Base-by-base conservation (phyloP, 2,113 vertebrate species). In the Burhinus bistriatus region DNA sequence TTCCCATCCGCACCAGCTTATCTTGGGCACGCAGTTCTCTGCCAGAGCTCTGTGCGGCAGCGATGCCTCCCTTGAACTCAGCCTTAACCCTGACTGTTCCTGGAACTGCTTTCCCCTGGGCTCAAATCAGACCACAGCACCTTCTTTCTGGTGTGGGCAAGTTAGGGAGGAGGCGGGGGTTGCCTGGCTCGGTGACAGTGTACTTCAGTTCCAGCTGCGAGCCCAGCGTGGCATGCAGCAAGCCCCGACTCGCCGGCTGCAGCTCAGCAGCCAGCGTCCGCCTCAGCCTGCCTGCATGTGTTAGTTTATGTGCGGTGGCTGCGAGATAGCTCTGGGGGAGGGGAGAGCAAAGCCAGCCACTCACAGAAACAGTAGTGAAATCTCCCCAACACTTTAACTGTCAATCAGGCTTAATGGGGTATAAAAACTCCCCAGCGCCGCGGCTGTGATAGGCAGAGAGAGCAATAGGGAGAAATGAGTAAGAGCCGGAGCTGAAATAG, bases 331-430 rank as follows among this genome's bases (percentile, higher is more conserved):
- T 94, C 97, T 65, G 97, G 96, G 97, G 96, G 97, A 97, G 96
- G 97, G 95, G 96, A 97, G 94, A 93, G 89, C 89, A 52, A 94
- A 93, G 93, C 94, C 98, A 98, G 98, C 98, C 98, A 98, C 98
- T 98, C 98, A 97, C 97, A 98, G 98, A 93, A 96, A 95, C 97
- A 89, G 97, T 90, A 98, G 98, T 97, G 98, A 97, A 98, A 98
- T 97, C 98, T 98, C 96, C 97, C 97, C 97, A 95, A 98, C 98
- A 98, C 99, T 99, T 98, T 97, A 98, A 98, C 98, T 99, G 99
- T 99, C 99, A 99, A 99, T 99, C 99, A 99, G 99, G 98, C 99
- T 99, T 98, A 99, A 99, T 98, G 97, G 98, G 97, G 98, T 98
- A 98, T 98, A 97, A 98, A 99, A 98, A 95, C 98, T 98, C 97